These are phyloP conservation scores for Galleria mellonella DNA, from an alignment of 1,140 invertebrate genomes.

Conservation along the genomic window DNA sequence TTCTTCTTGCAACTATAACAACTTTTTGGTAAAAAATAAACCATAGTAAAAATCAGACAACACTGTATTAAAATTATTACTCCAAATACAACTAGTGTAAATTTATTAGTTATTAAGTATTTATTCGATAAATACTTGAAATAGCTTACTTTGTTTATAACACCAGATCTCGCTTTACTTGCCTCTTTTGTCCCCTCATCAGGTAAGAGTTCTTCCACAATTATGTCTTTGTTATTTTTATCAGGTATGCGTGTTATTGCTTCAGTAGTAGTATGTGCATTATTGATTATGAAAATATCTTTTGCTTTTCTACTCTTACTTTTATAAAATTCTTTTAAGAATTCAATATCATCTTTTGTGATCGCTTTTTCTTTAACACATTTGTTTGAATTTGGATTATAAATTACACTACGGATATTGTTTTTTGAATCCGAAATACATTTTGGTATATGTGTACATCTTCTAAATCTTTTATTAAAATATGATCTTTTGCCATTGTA, in stretches of 20 bases:
- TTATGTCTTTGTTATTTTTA: neutral
- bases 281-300: constrained; percentile 32
- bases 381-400: constrained; percentile 36
- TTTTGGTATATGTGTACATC: constrained; percentile 55
- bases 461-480: constrained; percentile 47
- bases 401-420: constrained; percentile 24
- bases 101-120: constrained; percentile 26
- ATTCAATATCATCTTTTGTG: constrained; percentile 31
- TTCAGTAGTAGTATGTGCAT: constrained; percentile 5
- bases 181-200: too few species aligned
- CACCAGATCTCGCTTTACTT: neutral
- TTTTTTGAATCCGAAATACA: constrained; percentile 55
- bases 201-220: too few species aligned
- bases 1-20: constrained; percentile 34
- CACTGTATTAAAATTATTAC: constrained; percentile 39
- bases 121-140: neutral
- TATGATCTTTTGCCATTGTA: constrained; percentile 68
- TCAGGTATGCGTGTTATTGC: neutral
- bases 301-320: constrained; percentile 20
- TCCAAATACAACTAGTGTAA: constrained; percentile 23
- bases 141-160: neutral
- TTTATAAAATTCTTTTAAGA: constrained; percentile 21
- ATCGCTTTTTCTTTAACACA: constrained; percentile 29
- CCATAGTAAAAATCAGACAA: constrained; percentile 36
- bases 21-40: constrained; percentile 33